phyloP scores from a whole-genome alignment of 2,113 vertebrate genomes.

The Neotoma lepida region DNA sequence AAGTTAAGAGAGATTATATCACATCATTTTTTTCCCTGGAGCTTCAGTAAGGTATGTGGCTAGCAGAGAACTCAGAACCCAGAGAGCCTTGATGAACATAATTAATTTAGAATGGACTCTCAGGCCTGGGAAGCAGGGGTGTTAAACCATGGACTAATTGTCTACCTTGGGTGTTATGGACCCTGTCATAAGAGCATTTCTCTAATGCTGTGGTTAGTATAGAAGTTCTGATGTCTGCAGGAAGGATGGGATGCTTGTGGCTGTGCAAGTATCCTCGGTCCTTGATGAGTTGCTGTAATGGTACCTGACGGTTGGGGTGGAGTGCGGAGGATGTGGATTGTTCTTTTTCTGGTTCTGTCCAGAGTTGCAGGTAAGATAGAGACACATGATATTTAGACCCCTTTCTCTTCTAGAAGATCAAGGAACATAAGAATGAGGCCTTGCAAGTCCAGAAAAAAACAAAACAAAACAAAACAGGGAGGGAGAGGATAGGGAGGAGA shows the following conservation, averaged over 20 bases:
- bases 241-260: not conserved
- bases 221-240: not conserved
- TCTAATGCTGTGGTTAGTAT: not conserved
- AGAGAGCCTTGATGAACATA: not conserved
- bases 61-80: not conserved
- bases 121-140: not conserved
- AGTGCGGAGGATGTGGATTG: too few species aligned
- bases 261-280: not conserved
- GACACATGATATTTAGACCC: not conserved
- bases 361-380: not conserved
- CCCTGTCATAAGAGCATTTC: not conserved
- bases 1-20: not conserved
- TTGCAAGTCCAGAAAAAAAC: not conserved
- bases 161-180: not conserved
- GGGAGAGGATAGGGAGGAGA: not conserved
- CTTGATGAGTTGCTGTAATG: accelerated
- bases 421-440: not conserved
- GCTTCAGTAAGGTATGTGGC: not conserved
- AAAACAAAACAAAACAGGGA: too few species aligned
- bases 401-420: not conserved
- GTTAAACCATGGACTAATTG: not conserved
- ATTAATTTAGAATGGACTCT: not conserved
- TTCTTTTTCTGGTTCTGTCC: not conserved
- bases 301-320: not conserved
- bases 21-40: not conserved